Evolutionary conservation across 1,140 invertebrate species (phyloP).

Genomic region (Mya arenaria): DNA sequence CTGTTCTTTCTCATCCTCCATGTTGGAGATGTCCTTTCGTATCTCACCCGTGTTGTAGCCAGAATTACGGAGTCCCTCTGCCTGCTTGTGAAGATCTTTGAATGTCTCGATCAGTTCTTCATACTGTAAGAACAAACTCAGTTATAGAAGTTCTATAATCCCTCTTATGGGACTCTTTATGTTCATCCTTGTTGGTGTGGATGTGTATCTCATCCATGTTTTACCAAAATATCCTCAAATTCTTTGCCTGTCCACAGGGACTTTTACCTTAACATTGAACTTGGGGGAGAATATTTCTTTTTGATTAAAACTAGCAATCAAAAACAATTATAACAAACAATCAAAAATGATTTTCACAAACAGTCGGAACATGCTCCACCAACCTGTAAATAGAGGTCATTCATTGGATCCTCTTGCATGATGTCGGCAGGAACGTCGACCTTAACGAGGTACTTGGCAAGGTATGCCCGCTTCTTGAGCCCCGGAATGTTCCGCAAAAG

Average conservation of each 20-base stretch:
- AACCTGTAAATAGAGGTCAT: slow-evolving; percentile 87
- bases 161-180: too few species aligned
- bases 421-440: slow-evolving; percentile 92
- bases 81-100: slow-evolving; percentile 90
- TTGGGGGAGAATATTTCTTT: slow-evolving; percentile 26
- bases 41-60: slow-evolving; percentile 84
- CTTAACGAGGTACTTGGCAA: slow-evolving; percentile 88
- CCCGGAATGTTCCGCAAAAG: slow-evolving; percentile 87
- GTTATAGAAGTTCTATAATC: too few species aligned
- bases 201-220: too few species aligned
- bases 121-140: slow-evolving; percentile 85
- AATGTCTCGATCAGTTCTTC: slow-evolving; percentile 91
- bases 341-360: neutral
- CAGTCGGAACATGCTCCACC: neutral
- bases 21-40: slow-evolving; percentile 88
- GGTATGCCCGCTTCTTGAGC: slow-evolving; percentile 90
- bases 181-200: too few species aligned
- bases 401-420: slow-evolving; percentile 88
- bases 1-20: slow-evolving; percentile 93
- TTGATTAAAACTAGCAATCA: neutral
- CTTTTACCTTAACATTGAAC: too few species aligned
- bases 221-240: too few species aligned
- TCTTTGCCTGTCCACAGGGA: too few species aligned
- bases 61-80: slow-evolving; percentile 85
- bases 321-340: neutral